Evolutionary conservation across 2,797 vertebrate species (phyloP).

Genomic region (Danio aesculapii): DNA sequence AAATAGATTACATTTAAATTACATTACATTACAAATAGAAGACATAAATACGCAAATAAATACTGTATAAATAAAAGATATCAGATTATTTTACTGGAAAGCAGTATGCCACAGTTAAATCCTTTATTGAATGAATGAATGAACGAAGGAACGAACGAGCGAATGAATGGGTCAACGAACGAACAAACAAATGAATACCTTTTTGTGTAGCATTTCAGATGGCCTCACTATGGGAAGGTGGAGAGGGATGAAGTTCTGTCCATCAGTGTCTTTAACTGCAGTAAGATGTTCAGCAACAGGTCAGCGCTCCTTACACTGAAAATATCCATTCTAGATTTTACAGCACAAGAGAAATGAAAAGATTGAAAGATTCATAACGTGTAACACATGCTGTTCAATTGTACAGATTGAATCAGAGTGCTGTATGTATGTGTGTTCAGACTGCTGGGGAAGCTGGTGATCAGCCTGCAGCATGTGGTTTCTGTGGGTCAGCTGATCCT

Average conservation of each 20-base stretch:
- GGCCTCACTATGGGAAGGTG: slow-evolving; percentile 90
- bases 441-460: slow-evolving; percentile 84
- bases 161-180: too few relatives aligned
- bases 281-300: slow-evolving; percentile 91
- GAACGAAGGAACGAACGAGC: not conserved
- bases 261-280: slow-evolving; percentile 90
- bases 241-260: slow-evolving; percentile 81
- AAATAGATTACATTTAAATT: too few relatives aligned
- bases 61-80: too few relatives aligned
- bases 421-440: slow-evolving; percentile 66
- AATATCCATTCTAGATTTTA: not conserved
- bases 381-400: not conserved
- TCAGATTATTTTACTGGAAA: too few relatives aligned
- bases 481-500: slow-evolving; percentile 82
- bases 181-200: too few relatives aligned
- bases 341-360: not conserved
- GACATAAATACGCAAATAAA: too few relatives aligned
- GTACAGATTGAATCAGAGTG: not conserved
- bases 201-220: slow-evolving; percentile 82
- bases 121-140: slow-evolving; percentile 14
- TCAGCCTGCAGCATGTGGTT: slow-evolving; percentile 91
- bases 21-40: too few relatives aligned
- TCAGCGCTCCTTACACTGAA: slow-evolving; percentile 62
- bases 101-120: not conserved
- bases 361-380: not conserved